Percentiles rank a stretch among this genome's conserved stretches.
These are phyloP conservation scores for Dicentrarchus labrax DNA, from an alignment of 2,113 vertebrate species.

Conservation along the genomic window DNA sequence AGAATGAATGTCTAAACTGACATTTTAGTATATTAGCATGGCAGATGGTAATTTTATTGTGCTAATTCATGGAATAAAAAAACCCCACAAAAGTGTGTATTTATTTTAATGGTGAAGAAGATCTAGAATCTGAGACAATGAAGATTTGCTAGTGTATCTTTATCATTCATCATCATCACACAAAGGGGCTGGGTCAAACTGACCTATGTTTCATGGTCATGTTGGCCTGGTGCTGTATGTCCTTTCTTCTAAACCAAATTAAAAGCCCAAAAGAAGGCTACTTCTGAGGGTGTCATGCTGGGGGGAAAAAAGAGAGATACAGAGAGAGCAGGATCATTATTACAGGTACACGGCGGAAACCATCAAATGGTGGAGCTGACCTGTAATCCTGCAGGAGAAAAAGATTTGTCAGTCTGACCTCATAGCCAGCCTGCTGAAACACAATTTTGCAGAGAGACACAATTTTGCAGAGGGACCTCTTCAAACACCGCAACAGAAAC, in stretches of 20 bases:
- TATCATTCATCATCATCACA: background rate
- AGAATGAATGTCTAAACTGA: background rate
- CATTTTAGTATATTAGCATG: no score
- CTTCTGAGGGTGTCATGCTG: background rate
- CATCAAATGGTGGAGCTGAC: background rate
- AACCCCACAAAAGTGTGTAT: no score
- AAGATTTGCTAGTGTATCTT: background rate
- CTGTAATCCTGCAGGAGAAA: background rate
- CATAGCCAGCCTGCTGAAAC: background rate
- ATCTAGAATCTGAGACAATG: background rate
- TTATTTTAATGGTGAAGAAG: no score
- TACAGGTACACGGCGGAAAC: background rate
- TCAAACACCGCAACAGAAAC: background rate
- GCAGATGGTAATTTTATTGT: no score
- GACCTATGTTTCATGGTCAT: conserved; percentile 45
- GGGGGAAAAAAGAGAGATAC: background rate
- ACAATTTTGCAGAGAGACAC: background rate
- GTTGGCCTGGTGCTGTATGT: conserved; percentile 1
- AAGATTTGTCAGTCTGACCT: conserved; percentile 19
- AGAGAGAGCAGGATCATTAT: background rate
- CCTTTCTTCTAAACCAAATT: background rate
- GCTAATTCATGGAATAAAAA: no score
- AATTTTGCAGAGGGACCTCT: background rate
- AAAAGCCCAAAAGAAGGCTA: background rate
- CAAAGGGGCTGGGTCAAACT: conserved; percentile 12